These are phyloP conservation scores for Acrocephalus scirpaceus DNA, from an alignment of 2,797 vertebrate genomes.

Conservation along the genomic window DNA sequence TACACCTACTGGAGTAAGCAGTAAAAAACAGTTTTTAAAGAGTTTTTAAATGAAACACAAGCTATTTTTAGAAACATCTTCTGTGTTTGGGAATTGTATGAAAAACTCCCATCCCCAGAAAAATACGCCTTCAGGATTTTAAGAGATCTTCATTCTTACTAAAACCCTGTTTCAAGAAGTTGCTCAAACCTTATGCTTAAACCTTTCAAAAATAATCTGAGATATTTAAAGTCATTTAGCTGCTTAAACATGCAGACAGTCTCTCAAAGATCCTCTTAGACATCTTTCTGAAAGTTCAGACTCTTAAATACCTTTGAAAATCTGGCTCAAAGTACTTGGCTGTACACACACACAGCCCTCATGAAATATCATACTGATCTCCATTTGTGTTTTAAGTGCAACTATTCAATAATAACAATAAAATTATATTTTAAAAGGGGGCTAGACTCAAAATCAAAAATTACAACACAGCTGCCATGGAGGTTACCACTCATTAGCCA, in stretches of 20 bases:
- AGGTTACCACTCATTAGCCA: background rate
- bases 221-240: constrained; percentile 41
- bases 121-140: background rate
- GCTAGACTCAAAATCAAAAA: background rate
- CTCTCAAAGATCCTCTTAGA: constrained; percentile 31
- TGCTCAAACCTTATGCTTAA: constrained; percentile 8
- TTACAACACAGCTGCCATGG: background rate
- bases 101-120: background rate
- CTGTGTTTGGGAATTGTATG: background rate
- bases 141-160: background rate
- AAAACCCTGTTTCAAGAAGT: background rate
- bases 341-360: background rate
- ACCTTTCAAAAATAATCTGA: background rate
- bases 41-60: constrained; percentile 19
- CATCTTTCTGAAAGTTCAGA: background rate
- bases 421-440: background rate
- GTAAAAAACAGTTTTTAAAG: constrained; percentile 66
- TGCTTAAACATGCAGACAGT: constrained; percentile 31
- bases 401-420: background rate
- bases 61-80: background rate
- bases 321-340: background rate
- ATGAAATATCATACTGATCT: background rate
- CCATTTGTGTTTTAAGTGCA: background rate
- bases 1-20: constrained; percentile 47
- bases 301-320: constrained; percentile 28